Evolutionary conservation across 2,113 vertebrate species (phyloP), one percentile per base, ranked within the genome.

Genomic region (Trinectes maculatus): DNA sequence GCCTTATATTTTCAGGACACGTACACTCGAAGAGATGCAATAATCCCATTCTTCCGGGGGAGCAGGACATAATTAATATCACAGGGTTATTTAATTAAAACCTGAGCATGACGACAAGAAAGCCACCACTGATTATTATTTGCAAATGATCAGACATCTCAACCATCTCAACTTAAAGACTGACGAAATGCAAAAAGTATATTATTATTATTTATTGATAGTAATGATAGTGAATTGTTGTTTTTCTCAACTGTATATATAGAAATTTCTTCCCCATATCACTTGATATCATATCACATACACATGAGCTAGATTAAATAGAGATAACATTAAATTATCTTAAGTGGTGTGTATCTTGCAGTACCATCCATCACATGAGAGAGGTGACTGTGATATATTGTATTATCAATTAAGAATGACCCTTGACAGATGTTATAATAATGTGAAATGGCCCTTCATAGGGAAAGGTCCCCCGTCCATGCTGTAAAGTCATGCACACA

Each of bases 61-160:
- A 71, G 74, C 59, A 76, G 79, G 86, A 86, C 80, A 48, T 82
- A 86, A 91, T 91, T 92, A 90, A 91, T 89, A 82, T 83, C 76
- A 80, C 76, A 55, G 78, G 89, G 79, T 89, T 90, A 83, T 90
- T 91, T 89, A 88, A 92, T 90, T 88, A 90, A 91, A 92, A 89
- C 64, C 73, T 74, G 71, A 69, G 58, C 67, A 79, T 56, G 80
- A 86, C 68, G 68, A 71, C 89, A 85, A 83, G 77, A 85, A 89
- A 87, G 81, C 66, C 71, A 59, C 53, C 63, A 76, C 85, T 79
- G 76, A 76, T 84, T 82, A 85, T 85, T 88, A 85, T 89, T 89
- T 87, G 72, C 73, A 82, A 85, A 87, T 79, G 51, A 85, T 87
- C 74, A 74, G 25, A 66, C 71, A 76, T 69, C 67, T 47, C 63